A percentile compares a stretch with the other conserved stretches of the same genome.
Conservation (phyloP, 1,140 invertebrate species). For the Formica exsecta region DNA sequence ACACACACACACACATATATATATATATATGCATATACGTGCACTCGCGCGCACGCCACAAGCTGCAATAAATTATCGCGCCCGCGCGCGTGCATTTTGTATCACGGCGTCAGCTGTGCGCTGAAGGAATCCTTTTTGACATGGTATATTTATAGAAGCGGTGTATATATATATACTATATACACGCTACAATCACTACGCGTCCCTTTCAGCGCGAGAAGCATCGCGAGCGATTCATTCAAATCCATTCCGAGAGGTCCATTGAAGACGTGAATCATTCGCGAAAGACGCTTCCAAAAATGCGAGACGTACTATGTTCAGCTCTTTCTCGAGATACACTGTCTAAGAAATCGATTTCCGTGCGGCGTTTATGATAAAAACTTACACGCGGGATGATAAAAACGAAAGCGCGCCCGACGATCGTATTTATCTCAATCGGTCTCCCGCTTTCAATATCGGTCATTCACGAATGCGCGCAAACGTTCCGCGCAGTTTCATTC, state of each 20-base stretch:
- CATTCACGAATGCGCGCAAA: conserved; percentile 11
- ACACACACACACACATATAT: too few species aligned
- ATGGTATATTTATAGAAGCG: too few species aligned
- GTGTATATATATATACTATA: too few species aligned
- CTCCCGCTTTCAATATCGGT: conserved; percentile 50
- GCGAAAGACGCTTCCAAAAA: not conserved
- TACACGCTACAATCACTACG: not conserved
- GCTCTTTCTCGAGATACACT: not conserved
- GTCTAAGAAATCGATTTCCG: conserved; percentile 38
- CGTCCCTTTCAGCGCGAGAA: conserved; percentile 56
- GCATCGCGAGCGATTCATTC: conserved; percentile 12
- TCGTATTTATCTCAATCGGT: conserved; percentile 52
- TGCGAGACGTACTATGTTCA: not conserved
- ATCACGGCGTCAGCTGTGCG: conserved; percentile 66
- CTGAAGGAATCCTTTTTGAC: too few species aligned
- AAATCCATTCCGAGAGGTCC: not conserved
- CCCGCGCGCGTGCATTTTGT: conserved; percentile 12
- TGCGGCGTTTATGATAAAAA: conserved; percentile 8
- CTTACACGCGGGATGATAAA: not conserved
- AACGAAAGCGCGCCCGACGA: conserved; percentile 2
- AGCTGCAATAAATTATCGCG: conserved; percentile 43
- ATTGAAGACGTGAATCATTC: not conserved
- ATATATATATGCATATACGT: too few species aligned
- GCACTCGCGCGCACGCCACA: not conserved
- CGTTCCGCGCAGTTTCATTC: conserved; percentile 44